Conservation (phyloP, 2,113 vertebrate genomes). For the Varanus salvator region DNA sequence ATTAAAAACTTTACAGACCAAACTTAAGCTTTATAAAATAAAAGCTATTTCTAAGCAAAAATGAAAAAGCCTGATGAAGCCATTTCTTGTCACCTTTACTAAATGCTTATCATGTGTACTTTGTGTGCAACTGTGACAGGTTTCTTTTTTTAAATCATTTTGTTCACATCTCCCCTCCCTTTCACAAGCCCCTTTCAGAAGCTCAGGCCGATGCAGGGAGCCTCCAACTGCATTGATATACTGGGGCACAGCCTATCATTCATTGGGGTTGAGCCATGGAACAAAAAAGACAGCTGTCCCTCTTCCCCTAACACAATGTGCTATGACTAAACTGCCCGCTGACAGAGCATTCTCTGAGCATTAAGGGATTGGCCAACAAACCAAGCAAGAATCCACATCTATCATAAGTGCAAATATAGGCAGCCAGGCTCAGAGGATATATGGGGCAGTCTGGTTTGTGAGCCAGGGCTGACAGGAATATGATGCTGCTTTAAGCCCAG, state of each 20-base stretch:
- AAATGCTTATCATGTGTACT: neutral
- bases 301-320: neutral
- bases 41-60: constrained; percentile 88
- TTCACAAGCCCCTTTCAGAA: neutral
- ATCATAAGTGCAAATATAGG: neutral
- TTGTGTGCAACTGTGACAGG: neutral
- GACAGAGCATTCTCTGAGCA: neutral
- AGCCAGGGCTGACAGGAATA: neutral
- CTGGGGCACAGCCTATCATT: neutral
- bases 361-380: neutral
- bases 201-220: neutral
- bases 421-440: neutral
- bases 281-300: constrained; percentile 15
- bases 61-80: constrained; percentile 51
- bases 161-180: neutral
- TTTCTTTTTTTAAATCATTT: neutral
- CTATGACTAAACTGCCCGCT: neutral
- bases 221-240: neutral
- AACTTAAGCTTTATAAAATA: constrained; percentile 92
- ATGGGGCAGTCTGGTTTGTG: neutral
- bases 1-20: constrained; percentile 86
- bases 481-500: neutral
- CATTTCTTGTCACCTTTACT: constrained; percentile 49
- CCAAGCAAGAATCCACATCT: neutral
- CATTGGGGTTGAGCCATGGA: constrained; percentile 7